Conservation (phyloP, 2,113 vertebrate species). For the Dicerorhinus sumatrensis region DNA sequence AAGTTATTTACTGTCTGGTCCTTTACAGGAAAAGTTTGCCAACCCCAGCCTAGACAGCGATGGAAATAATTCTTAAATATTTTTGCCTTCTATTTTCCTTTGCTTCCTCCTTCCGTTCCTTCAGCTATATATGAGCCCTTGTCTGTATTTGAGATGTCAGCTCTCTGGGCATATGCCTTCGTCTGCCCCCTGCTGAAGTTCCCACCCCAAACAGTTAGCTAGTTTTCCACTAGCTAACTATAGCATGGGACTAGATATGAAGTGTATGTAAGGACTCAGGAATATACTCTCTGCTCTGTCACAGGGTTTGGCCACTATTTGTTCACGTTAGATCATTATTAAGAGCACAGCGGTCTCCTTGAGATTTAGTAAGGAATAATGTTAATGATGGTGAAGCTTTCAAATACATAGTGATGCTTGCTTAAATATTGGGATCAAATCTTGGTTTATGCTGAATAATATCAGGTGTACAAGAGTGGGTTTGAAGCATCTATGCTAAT, state of each 20-base stretch:
- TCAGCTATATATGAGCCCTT: neutral
- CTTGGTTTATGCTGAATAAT: neutral
- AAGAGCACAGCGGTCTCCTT: neutral
- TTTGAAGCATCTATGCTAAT: neutral
- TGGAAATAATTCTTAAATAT: conserved; percentile 5
- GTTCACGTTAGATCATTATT: neutral
- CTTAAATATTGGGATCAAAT: neutral
- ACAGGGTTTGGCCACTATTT: neutral
- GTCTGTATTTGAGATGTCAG: neutral
- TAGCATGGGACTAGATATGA: neutral
- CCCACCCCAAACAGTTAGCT: neutral
- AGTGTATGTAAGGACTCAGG: neutral
- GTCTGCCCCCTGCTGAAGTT: neutral
- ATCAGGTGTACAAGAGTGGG: neutral
- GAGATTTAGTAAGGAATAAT: neutral
- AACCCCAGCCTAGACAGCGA: neutral
- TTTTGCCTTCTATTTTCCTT: neutral
- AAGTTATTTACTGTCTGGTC: neutral
- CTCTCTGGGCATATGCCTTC: neutral
- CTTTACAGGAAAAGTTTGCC: neutral
- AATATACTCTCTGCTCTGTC: neutral
- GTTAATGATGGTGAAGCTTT: neutral
- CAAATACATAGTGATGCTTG: neutral
- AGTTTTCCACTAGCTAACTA: no score
- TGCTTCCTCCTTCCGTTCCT: neutral